These are phyloP conservation scores for Coptotermes formosanus DNA, from an alignment of 1,140 invertebrate genomes.

Conservation along the genomic window DNA sequence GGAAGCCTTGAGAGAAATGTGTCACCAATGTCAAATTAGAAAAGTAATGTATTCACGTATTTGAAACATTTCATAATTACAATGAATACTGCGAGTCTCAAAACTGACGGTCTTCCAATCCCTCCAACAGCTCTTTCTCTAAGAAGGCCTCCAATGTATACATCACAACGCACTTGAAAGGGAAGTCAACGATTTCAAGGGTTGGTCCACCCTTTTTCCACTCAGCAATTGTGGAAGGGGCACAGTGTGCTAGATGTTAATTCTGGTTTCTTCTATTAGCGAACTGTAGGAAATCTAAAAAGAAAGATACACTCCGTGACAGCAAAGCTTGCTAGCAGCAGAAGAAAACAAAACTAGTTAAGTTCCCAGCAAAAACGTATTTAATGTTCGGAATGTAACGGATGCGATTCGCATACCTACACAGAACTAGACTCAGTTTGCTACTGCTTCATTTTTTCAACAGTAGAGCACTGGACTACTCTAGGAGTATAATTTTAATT, in stretches of 20 bases:
- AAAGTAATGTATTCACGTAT: no score
- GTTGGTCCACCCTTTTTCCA: not conserved
- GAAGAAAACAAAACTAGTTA: not conserved
- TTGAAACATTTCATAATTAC: not conserved
- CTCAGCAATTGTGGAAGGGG: not conserved
- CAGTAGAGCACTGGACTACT: no score
- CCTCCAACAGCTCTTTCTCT: not conserved
- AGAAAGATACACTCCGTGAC: not conserved
- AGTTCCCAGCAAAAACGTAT: not conserved
- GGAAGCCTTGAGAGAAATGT: no score
- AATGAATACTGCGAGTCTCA: not conserved
- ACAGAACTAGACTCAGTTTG: not conserved
- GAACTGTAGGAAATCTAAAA: not conserved
- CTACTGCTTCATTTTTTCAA: not conserved
- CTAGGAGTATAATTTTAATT: not conserved
- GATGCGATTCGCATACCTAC: not conserved
- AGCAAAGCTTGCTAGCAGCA: not conserved
- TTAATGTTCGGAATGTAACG: not conserved
- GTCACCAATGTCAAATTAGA: no score
- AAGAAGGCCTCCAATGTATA: not conserved
- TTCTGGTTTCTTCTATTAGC: not conserved
- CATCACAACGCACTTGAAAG: not conserved
- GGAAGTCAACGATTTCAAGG: constrained; percentile 5
- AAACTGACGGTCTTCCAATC: not conserved
- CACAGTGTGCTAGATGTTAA: not conserved